A percentile compares a stretch with the other conserved stretches of the same genome.
Evolutionary conservation across 2,888 invertebrate species (phyloP).

Genomic region (Mesorhabditis spiculigera): DNA sequence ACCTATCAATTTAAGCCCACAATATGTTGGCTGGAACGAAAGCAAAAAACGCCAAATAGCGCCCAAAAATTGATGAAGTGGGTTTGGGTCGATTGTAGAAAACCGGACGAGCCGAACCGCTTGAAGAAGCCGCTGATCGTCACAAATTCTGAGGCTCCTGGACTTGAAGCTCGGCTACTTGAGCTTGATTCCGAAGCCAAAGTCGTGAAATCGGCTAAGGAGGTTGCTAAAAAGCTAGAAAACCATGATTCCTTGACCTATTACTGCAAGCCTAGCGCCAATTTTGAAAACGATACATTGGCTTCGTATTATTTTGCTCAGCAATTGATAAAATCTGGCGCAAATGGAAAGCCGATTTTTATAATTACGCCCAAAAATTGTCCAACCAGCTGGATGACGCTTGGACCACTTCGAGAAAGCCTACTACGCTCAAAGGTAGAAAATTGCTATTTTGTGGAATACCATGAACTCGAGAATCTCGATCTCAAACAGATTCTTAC

Average conservation of each 20-base stretch:
- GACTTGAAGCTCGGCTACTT: background rate
- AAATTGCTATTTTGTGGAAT: background rate
- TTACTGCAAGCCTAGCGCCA: background rate
- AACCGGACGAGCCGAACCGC: background rate
- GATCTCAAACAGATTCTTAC: background rate
- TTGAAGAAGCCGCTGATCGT: background rate
- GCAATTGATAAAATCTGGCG: no score
- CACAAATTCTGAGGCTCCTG: background rate
- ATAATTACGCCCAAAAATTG: background rate
- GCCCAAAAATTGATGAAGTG: background rate
- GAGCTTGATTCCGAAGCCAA: background rate
- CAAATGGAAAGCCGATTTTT: no score
- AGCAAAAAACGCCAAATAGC: background rate
- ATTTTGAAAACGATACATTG: background rate
- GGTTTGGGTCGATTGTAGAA: background rate
- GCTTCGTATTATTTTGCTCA: background rate
- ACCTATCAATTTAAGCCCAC: conserved; percentile 32
- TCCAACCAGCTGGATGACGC: conserved; percentile 6
- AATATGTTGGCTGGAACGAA: conserved; percentile 6
- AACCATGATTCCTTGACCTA: background rate
- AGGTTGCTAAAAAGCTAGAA: background rate
- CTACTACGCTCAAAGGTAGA: background rate
- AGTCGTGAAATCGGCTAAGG: background rate
- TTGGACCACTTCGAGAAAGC: background rate
- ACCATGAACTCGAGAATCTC: background rate